These are phyloP conservation scores for Drosophila orena DNA, from an alignment of 1,140 invertebrate species.

Conservation along the genomic window DNA sequence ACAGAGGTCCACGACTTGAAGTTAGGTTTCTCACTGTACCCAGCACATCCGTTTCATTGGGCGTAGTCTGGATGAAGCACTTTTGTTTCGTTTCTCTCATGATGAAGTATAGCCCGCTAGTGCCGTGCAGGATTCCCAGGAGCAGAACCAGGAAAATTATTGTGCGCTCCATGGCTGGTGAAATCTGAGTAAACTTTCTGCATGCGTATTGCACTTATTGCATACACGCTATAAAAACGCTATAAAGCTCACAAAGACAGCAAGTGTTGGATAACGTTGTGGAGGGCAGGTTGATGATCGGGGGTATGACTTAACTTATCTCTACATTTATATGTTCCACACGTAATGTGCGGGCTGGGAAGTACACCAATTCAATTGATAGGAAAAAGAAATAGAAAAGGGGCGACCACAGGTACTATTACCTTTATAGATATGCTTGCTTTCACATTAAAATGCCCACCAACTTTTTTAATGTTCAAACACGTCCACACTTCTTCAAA, in stretches of 20 bases:
- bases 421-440: background rate
- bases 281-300: background rate
- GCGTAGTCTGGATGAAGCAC: constrained; percentile 99
- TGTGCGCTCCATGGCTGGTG: constrained; percentile 46
- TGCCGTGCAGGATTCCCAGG: constrained; percentile 50
- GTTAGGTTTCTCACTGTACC: constrained; percentile 87
- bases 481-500: background rate
- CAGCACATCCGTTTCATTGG: constrained; percentile 98
- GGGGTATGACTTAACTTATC: background rate
- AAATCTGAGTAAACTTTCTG: too few species aligned
- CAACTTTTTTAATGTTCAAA: background rate
- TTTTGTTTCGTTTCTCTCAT: constrained; percentile 99
- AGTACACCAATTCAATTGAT: too few species aligned
- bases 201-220: background rate
- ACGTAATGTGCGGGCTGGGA: too few species aligned
- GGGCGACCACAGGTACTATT: too few species aligned
- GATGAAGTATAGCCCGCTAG: constrained; percentile 94
- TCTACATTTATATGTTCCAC: too few species aligned
- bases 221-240: too few species aligned
- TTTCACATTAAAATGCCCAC: background rate
- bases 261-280: constrained; percentile 11
- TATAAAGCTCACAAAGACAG: too few species aligned
- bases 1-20: too few species aligned
- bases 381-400: background rate
- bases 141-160: constrained; percentile 51